phyloP scores from a whole-genome alignment of 2,888 invertebrate species.

The Hemistola chrysoprasaria region DNA sequence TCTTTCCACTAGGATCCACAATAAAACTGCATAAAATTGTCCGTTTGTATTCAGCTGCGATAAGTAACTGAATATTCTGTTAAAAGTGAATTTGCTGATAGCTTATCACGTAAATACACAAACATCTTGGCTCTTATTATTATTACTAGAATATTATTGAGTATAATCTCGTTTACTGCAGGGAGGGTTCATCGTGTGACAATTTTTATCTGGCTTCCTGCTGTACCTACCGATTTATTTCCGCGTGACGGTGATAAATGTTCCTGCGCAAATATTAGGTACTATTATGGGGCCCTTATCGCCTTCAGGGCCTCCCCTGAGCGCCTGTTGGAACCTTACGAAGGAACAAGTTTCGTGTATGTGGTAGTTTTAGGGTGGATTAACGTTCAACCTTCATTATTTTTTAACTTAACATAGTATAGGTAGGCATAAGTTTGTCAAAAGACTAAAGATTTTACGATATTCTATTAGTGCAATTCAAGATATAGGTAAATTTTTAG shows the following conservation, averaged over 20 bases:
- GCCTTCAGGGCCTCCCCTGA: slow-evolving; percentile 55
- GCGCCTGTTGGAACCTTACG: too few relatives aligned
- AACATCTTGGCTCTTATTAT: slow-evolving; percentile 25
- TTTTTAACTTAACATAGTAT: too few relatives aligned
- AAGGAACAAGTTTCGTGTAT: too few relatives aligned
- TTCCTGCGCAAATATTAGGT: slow-evolving; percentile 71
- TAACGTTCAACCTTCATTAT: too few relatives aligned
- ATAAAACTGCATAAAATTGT: too few relatives aligned
- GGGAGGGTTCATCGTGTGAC: slow-evolving; percentile 43
- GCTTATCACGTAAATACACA: slow-evolving; percentile 25
- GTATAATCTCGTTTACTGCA: slow-evolving; percentile 19
- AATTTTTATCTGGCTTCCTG: slow-evolving; percentile 75
- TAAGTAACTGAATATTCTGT: slow-evolving; percentile 16
- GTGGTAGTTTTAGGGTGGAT: too few relatives aligned
- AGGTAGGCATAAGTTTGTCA: too few relatives aligned
- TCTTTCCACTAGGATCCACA: too few relatives aligned
- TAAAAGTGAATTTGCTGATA: slow-evolving; percentile 28
- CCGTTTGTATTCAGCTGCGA: slow-evolving; percentile 8
- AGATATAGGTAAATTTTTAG: too few relatives aligned
- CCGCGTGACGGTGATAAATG: slow-evolving; percentile 66
- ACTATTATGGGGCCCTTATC: slow-evolving; percentile 66
- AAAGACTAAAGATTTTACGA: too few relatives aligned
- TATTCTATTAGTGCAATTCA: too few relatives aligned
- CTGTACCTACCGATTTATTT: slow-evolving; percentile 70
- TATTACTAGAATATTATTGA: slow-evolving; percentile 22